phyloP scores from a whole-genome alignment of 2,113 vertebrate genomes.

The Otus sunia region DNA sequence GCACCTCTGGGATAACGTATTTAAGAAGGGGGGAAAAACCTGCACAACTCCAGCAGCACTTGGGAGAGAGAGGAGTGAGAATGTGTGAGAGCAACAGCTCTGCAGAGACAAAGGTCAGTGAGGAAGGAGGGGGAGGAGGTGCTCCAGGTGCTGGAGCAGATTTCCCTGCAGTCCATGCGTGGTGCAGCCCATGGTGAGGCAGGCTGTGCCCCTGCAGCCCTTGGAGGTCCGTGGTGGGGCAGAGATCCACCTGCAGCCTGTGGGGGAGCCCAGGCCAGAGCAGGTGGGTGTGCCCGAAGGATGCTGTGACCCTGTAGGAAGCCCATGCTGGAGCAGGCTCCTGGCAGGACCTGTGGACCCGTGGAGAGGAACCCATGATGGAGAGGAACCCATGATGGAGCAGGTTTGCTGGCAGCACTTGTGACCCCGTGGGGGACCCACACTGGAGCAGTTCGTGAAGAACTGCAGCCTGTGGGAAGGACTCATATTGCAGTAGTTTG shows the following conservation, averaged over 20 bases:
- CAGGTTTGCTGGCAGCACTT: too few species aligned
- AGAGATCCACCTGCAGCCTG: not conserved
- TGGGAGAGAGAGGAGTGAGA: not conserved
- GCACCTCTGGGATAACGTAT: not conserved
- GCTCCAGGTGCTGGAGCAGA: not conserved
- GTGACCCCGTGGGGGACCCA: too few species aligned
- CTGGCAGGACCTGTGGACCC: too few species aligned
- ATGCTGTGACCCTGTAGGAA: not conserved
- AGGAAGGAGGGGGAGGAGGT: not conserved
- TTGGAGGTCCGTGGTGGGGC: not conserved
- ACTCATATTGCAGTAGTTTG: too few species aligned
- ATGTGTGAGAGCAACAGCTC: not conserved
- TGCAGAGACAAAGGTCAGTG: not conserved
- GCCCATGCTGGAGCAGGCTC: too few species aligned
- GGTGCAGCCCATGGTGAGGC: not conserved
- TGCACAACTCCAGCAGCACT: too few species aligned
- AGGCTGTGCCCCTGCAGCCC: not conserved
- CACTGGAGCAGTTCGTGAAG: too few species aligned
- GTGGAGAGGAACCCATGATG: too few species aligned
- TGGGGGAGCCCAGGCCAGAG: not conserved
- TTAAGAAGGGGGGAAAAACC: accelerated
- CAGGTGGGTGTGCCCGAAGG: not conserved
- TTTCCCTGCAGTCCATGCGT: not conserved
- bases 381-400: too few species aligned
- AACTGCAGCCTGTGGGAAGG: too few species aligned